Base-by-base conservation (phyloP, 1,140 invertebrate species). In the Achatina immaculata region DNA sequence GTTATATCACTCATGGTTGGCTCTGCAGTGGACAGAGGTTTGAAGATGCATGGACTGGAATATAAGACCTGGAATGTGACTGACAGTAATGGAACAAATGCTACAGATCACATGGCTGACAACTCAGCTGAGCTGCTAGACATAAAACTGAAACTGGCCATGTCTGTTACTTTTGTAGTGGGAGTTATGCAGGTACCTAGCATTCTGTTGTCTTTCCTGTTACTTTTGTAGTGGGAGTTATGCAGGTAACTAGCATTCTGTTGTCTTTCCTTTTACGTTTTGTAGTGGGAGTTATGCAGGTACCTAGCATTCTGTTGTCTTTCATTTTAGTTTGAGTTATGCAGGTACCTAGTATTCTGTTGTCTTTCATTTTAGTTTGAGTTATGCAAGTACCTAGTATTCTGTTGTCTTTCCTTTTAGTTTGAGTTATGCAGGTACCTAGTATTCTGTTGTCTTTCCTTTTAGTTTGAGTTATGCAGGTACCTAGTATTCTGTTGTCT, bases 1-100 rank as follows among this genome's bases (percentile, higher is more conserved):
- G 90, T 92, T 34, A 83, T 92, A 11, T 87, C 90, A 81, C 81
- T 92, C 38, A 91, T 92, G 90, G 88, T 92, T 11, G 91, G 91
- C 16, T 86, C 86, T 43, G 86, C 87, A 4, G 89, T 92, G 24
- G 85, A 86, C 78, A 88, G 85, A 82, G 86, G 81, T 48, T 75
- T 86, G 81, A 78, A 80, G 16, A 80, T 79, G 6, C 62, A 45
- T 66, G 82, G 82, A 62, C 76, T 84, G 24, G 81, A 65, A 7
- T 69, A n/a, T 1, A 40, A 55, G 31, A 71, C 71, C 0, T 55
- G 71, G 80, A 86, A 85, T 28, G 34, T 73, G 28, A 81, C 83
- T 19, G 65, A 62, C 14, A 51, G 16, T 71, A 79, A 16, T 24
- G 77, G 55, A 38, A 78, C 74, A 31, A 65, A 74, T 34, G 3